Conservation (phyloP, 2,797 vertebrate species). For the Erethizon dorsatum region DNA sequence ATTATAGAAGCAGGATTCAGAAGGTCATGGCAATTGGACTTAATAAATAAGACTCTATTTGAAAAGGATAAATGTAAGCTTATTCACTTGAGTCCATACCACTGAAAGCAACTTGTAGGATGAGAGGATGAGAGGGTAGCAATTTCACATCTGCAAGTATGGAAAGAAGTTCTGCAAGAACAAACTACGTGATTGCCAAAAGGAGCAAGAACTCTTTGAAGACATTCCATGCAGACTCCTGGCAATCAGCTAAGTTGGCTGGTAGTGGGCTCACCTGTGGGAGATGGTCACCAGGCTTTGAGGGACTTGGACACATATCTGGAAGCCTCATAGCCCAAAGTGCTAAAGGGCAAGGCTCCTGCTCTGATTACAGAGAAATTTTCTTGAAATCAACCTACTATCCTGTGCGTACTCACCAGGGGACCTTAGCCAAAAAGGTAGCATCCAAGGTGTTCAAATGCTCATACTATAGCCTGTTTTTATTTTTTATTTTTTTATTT, state of each 20-base stretch:
- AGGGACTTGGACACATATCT: background rate
- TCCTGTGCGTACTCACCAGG: background rate
- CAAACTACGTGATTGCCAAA: background rate
- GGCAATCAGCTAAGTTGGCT: background rate
- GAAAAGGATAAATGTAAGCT: constrained; percentile 53
- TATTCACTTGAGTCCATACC: constrained; percentile 58
- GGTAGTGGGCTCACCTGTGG: background rate
- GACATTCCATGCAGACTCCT: background rate
- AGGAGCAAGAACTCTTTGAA: background rate
- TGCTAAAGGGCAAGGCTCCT: background rate
- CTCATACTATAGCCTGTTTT: background rate
- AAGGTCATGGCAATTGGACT: constrained; percentile 54
- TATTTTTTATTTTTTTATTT: background rate
- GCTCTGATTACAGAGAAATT: constrained; percentile 15
- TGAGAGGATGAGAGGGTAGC: background rate
- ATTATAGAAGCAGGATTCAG: constrained; percentile 52
- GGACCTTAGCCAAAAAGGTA: constrained; percentile 3
- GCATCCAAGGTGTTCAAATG: constrained; percentile 4
- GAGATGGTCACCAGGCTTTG: background rate
- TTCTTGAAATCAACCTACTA: background rate
- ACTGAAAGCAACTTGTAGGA: constrained; percentile 69
- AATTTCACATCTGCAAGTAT: constrained; percentile 22
- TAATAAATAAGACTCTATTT: constrained; percentile 54
- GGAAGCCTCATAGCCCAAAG: background rate
- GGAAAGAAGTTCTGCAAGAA: constrained; percentile 41